A percentile compares a stretch with the other conserved stretches of the same genome.
These are phyloP conservation scores for Aythya baeri DNA, from an alignment of 2,113 vertebrate genomes.

Conservation along the genomic window DNA sequence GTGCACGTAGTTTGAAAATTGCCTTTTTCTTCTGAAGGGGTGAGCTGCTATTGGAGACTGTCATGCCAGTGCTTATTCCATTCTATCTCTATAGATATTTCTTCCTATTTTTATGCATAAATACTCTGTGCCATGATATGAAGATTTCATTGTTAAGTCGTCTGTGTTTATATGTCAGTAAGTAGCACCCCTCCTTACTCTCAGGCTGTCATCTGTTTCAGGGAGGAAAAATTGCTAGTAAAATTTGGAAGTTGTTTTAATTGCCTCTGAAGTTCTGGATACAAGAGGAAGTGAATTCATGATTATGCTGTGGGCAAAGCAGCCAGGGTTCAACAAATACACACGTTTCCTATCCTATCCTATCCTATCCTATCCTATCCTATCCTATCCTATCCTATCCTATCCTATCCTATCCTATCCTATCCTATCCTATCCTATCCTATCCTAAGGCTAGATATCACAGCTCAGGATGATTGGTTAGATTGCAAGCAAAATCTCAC, in stretches of 20 bases:
- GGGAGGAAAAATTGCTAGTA: background rate
- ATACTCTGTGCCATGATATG: background rate
- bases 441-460: background rate
- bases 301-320: background rate
- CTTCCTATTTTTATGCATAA: background rate
- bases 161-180: background rate
- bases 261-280: background rate
- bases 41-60: background rate
- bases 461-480: background rate
- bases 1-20: background rate
- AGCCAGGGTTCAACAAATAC: background rate
- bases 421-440: background rate
- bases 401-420: background rate
- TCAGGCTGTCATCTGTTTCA: background rate
- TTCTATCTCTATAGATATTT: background rate
- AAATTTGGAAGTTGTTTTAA: background rate
- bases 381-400: too few species aligned
- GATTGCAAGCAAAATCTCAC: background rate
- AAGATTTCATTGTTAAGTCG: background rate
- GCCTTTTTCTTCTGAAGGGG: background rate
- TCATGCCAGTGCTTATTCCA: background rate
- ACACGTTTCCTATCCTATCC: too few species aligned
- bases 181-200: background rate
- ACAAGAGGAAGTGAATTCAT: background rate
- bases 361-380: background rate